Percentiles rank a stretch among this genome's conserved stretches.
These are phyloP conservation scores for Drosophila nr. medialis DNA, from an alignment of 2,888 invertebrate genomes.

Conservation along the genomic window DNA sequence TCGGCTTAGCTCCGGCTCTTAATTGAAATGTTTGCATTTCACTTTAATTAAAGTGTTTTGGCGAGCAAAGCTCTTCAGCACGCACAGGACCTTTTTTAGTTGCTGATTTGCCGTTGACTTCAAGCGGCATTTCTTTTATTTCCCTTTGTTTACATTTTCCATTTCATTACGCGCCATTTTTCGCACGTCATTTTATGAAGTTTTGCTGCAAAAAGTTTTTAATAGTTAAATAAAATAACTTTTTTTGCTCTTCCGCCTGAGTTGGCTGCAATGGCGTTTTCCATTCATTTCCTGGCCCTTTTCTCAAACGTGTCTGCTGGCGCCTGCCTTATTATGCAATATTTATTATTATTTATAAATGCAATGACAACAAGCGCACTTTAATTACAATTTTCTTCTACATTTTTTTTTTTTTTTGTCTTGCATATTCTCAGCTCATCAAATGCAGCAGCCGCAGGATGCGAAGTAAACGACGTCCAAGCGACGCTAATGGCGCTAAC, in stretches of 20 bases:
- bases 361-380: conserved; percentile 78
- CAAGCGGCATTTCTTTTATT: conserved; percentile 37
- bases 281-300: conserved; percentile 62
- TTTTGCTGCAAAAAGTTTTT: conserved; percentile 61
- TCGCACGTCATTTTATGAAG: conserved; percentile 74
- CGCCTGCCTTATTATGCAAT: conserved; percentile 61
- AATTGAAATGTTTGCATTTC: conserved; percentile 80
- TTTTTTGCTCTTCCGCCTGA: conserved; percentile 18
- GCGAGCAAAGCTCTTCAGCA: conserved; percentile 45
- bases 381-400: conserved; percentile 73
- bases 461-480: conserved; percentile 46
- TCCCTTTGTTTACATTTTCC: conserved; percentile 32
- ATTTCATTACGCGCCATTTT: conserved; percentile 51
- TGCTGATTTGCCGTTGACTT: conserved; percentile 25
- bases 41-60: conserved; percentile 73
- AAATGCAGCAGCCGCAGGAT: conserved; percentile 67
- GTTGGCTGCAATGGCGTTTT: conserved; percentile 36
- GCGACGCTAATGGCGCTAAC: conserved; percentile 63
- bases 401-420: neutral
- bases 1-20: conserved; percentile 70
- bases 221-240: conserved; percentile 67
- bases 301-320: conserved; percentile 21
- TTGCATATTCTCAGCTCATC: conserved; percentile 57
- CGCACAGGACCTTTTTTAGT: conserved; percentile 21
- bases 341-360: conserved; percentile 73